These are phyloP conservation scores for Atta cephalotes DNA, from an alignment of 1,140 invertebrate genomes.

Conservation along the genomic window DNA sequence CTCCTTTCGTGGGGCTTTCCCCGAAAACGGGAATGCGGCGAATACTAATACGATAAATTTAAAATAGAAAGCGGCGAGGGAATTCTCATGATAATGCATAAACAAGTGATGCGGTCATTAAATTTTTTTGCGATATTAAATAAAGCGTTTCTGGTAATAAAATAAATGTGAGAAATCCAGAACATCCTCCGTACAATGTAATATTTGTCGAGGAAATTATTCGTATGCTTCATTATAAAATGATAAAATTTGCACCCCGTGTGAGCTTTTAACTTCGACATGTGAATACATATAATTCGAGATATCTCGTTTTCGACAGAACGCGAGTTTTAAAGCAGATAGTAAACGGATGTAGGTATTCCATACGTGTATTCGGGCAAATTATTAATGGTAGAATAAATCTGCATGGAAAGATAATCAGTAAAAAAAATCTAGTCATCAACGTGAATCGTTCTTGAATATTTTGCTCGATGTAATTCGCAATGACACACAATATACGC, in stretches of 20 bases:
- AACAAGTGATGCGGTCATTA: not conserved
- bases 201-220: slow-evolving; percentile 24
- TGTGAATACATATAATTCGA: not conserved
- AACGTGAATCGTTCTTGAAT: not conserved
- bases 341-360: not conserved
- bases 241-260: not conserved
- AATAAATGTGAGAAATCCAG: not conserved
- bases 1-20: slow-evolving; percentile 1
- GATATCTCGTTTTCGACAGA: slow-evolving; percentile 18
- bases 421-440: not conserved
- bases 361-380: not conserved
- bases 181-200: not conserved
- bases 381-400: slow-evolving; percentile 49
- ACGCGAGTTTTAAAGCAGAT: slow-evolving; percentile 20
- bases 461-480: not conserved
- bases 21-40: not conserved
- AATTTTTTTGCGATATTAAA: not conserved
- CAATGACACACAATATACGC: not conserved
- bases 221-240: slow-evolving; percentile 17
- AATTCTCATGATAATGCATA: no score
- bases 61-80: not conserved
- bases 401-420: not conserved
- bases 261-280: slow-evolving; percentile 12
- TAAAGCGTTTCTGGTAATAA: not conserved
- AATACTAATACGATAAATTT: not conserved